A percentile compares a stretch with the other conserved stretches of the same genome.
Evolutionary conservation across 2,888 invertebrate species (phyloP).

Genomic region (Leptodirus hochenwartii): DNA sequence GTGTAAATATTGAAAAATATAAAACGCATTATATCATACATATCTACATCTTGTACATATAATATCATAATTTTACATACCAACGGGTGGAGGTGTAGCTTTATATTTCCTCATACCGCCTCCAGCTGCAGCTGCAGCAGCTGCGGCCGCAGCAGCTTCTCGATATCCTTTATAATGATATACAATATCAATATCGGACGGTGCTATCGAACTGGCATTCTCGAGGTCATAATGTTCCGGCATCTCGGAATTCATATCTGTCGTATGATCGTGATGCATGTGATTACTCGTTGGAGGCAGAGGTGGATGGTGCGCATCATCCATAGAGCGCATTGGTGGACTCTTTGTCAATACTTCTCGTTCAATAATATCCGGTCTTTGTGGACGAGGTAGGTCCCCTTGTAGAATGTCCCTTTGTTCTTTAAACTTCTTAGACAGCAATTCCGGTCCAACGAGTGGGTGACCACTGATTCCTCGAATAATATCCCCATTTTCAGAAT

Average conservation of each 20-base stretch:
- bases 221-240: constrained; percentile 93
- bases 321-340: constrained; percentile 54
- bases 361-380: constrained; percentile 87
- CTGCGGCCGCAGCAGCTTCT: constrained; percentile 61
- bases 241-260: constrained; percentile 55
- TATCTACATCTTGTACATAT: too few relatives aligned
- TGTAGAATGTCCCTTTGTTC: constrained; percentile 62
- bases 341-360: constrained; percentile 57
- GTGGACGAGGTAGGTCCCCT: constrained; percentile 56
- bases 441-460: constrained; percentile 68
- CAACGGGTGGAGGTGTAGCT: constrained; percentile 65
- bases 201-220: constrained; percentile 93
- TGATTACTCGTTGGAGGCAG: constrained; percentile 57
- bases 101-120: constrained; percentile 74
- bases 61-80: too few relatives aligned
- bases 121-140: too few relatives aligned
- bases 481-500: constrained; percentile 54
- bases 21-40: too few relatives aligned
- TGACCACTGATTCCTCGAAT: constrained; percentile 57
- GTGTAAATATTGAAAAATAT: too few relatives aligned
- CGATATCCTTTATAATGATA: constrained; percentile 92
- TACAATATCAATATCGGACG: constrained; percentile 91
- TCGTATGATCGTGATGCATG: constrained; percentile 50
- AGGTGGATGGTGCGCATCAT: constrained; percentile 65
- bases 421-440: constrained; percentile 76